Percentiles rank a stretch among this genome's conserved stretches.
Conservation (phyloP, 2,888 invertebrate genomes). For the Tupiocoris notatus region DNA sequence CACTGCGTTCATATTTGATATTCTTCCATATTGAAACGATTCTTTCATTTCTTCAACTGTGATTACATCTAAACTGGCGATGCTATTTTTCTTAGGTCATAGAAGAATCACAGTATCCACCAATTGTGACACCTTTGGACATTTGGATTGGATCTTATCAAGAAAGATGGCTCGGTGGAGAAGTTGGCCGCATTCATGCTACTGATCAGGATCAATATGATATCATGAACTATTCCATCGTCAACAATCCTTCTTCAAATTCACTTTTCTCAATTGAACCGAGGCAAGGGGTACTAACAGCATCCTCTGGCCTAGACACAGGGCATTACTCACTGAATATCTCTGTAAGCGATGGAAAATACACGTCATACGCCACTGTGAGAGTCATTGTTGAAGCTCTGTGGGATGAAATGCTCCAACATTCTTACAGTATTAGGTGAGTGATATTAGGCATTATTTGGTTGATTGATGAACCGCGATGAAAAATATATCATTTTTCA, state of each 20-base stretch:
- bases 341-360: constrained; percentile 91
- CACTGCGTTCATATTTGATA: too few species aligned
- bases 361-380: constrained; percentile 70
- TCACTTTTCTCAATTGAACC: constrained; percentile 61
- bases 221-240: constrained; percentile 57
- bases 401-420: constrained; percentile 80
- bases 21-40: too few species aligned
- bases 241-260: neutral
- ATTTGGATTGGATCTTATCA: constrained; percentile 82
- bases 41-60: too few species aligned
- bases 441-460: neutral
- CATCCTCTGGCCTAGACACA: constrained; percentile 71
- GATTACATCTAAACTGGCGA: too few species aligned
- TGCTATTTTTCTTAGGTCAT: constrained; percentile 61
- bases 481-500: too few species aligned
- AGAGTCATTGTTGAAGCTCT: constrained; percentile 76
- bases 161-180: constrained; percentile 88
- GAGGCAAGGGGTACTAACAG: constrained; percentile 76
- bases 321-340: constrained; percentile 87
- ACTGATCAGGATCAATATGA: constrained; percentile 93
- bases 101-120: constrained; percentile 93
- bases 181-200: constrained; percentile 81
- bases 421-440: constrained; percentile 66
- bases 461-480: too few species aligned
- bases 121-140: constrained; percentile 81